Evolutionary conservation across 53 echinoderm and acorn worm species (phyloP).

Genomic region (Patiria pectinifera): DNA sequence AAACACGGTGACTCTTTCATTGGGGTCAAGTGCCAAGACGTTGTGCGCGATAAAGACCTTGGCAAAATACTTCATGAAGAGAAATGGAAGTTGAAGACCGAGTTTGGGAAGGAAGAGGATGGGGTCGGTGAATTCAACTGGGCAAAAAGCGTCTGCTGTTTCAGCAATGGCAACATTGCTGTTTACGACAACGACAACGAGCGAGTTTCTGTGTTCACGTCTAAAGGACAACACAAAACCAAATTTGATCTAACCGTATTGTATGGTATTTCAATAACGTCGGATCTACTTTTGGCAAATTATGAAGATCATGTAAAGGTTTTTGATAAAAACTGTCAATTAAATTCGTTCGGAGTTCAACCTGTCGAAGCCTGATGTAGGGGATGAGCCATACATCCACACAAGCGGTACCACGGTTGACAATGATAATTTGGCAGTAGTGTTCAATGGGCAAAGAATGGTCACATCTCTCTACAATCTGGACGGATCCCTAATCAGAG

Average conservation of each 20-base stretch:
- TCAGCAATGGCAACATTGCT: not conserved
- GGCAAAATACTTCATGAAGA: conserved; percentile 26
- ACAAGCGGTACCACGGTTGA: no score
- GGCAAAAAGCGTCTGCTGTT: not conserved
- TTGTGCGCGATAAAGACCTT: not conserved
- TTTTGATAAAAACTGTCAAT: no score
- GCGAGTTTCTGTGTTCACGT: not conserved
- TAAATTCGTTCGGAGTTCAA: no score
- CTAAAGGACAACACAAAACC: not conserved
- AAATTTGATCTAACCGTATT: no score
- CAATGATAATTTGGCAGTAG: no score
- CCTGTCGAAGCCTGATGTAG: no score
- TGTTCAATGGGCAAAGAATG: no score
- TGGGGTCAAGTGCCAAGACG: not conserved
- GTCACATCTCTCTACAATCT: not conserved
- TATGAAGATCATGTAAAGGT: no score
- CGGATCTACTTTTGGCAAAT: no score
- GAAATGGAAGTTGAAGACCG: not conserved
- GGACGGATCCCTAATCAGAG: not conserved
- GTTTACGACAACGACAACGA: not conserved
- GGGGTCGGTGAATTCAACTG: not conserved
- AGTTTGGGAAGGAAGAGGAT: not conserved
- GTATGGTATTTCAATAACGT: no score
- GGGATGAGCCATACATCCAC: no score
- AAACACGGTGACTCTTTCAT: not conserved